Conservation (phyloP, 2,113 vertebrate species). For the Morone chrysops region DNA sequence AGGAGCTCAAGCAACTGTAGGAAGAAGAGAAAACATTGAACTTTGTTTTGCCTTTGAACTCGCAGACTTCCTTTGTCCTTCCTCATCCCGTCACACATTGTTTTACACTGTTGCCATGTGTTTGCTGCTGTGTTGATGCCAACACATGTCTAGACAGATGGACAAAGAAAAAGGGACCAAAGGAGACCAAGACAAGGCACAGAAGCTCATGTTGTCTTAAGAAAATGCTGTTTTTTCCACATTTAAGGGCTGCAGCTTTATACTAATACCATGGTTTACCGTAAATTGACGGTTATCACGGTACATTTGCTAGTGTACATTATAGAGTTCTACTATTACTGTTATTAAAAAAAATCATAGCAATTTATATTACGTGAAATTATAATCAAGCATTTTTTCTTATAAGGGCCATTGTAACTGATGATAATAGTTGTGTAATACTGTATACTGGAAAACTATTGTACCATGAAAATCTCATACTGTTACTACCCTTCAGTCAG, state of each 20-base stretch:
- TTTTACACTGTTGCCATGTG: not conserved
- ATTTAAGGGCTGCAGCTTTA: not conserved
- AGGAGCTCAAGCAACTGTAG: constrained; percentile 15
- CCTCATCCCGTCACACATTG: constrained; percentile 7
- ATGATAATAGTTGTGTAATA: no score
- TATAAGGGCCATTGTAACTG: no score
- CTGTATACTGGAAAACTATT: no score
- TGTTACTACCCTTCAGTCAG: no score
- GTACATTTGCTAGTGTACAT: no score
- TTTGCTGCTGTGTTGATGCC: constrained; percentile 16
- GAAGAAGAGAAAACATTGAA: constrained; percentile 43
- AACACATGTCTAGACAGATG: constrained; percentile 13
- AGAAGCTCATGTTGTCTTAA: not conserved
- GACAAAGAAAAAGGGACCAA: constrained; percentile 1
- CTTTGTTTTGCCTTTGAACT: constrained; percentile 42
- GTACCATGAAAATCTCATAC: no score
- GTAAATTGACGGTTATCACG: no score
- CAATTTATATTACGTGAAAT: no score
- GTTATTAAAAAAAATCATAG: no score
- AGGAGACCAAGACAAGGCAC: constrained; percentile 3
- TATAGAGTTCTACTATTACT: no score
- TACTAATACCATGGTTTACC: no score
- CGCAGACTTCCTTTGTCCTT: constrained; percentile 28
- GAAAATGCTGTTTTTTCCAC: not conserved
- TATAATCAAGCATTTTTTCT: no score